phyloP scores from a whole-genome alignment of 2,113 vertebrate species.

The Anarhynchus alexandrinus region DNA sequence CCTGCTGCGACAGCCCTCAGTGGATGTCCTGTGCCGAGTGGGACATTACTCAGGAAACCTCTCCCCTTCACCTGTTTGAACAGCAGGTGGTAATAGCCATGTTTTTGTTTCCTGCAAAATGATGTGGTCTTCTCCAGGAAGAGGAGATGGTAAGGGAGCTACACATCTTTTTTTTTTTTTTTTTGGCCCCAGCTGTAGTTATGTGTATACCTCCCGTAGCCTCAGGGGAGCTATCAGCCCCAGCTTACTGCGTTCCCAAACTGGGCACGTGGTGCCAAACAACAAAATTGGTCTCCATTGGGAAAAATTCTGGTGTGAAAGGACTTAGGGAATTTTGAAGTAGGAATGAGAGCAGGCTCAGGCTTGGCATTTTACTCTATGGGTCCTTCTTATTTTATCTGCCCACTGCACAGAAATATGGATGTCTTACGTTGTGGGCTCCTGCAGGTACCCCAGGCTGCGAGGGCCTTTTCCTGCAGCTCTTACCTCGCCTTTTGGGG shows the following conservation, averaged over 20 bases:
- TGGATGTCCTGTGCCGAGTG: accelerated
- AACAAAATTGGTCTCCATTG: neutral
- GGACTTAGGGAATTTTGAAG: neutral
- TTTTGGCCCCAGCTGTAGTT: neutral
- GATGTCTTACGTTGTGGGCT: neutral
- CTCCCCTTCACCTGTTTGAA: neutral
- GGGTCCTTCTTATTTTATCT: neutral
- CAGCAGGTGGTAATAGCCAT: neutral
- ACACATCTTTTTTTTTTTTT: too few species aligned
- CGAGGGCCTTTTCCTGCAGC: neutral
- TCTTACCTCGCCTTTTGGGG: neutral
- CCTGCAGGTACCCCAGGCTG: neutral
- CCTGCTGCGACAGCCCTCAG: neutral
- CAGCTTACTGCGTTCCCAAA: neutral
- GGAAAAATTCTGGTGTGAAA: neutral
- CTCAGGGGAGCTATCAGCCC: neutral
- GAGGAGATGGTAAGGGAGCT: neutral
- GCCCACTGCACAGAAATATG: accelerated
- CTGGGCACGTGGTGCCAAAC: neutral
- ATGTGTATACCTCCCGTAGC: neutral
- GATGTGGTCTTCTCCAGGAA: neutral
- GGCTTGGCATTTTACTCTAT: neutral
- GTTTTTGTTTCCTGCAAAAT: neutral
- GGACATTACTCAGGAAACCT: neutral
- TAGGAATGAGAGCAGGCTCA: neutral